Conservation (phyloP, 2,113 vertebrate genomes). For the Ondatra zibethicus region DNA sequence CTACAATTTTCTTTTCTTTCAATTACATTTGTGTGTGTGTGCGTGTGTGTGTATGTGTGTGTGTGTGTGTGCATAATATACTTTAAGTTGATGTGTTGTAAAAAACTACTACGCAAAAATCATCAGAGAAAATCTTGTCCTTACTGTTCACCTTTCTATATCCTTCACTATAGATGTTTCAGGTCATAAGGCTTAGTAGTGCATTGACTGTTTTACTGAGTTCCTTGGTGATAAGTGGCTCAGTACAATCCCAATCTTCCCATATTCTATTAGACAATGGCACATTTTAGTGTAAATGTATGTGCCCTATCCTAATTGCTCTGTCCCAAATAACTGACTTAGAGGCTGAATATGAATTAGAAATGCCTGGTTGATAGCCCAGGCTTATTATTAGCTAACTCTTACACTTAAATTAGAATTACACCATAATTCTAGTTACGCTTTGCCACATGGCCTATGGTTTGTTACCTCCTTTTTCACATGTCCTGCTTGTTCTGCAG, state of each 20-base stretch:
- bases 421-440: too few species aligned
- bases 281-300: not conserved
- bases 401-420: too few species aligned
- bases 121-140: not conserved
- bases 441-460: too few species aligned
- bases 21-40: not conserved
- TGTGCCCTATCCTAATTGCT: too few species aligned
- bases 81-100: not conserved
- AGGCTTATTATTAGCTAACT: too few species aligned
- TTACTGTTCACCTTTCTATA: not conserved
- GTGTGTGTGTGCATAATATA: not conserved
- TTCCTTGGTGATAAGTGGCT: not conserved
- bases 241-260: not conserved
- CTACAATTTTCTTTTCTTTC: not conserved
- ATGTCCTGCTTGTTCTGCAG: too few species aligned
- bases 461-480: too few species aligned
- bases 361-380: too few species aligned
- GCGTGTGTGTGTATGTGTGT: not conserved
- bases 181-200: not conserved
- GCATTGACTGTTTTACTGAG: not conserved
- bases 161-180: not conserved
- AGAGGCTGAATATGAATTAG: too few species aligned
- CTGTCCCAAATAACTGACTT: too few species aligned
- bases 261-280: not conserved
- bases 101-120: not conserved